These are phyloP conservation scores for Drosophila sp. DNA, from an alignment of 1,140 invertebrate genomes.

Conservation along the genomic window DNA sequence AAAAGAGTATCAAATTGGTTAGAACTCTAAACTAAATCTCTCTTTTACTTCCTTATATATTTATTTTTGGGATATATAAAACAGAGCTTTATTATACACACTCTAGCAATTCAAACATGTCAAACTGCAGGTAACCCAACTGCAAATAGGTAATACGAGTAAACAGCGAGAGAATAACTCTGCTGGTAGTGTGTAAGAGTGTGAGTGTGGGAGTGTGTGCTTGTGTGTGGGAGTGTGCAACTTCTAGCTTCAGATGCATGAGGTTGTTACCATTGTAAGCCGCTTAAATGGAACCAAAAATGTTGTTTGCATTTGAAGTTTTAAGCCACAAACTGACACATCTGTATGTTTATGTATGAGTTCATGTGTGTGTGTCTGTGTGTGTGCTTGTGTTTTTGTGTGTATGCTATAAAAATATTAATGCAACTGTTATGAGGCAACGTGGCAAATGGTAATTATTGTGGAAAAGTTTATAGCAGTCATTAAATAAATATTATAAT, in stretches of 20 bases:
- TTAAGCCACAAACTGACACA: slow-evolving; percentile 80
- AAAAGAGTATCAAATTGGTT: not conserved
- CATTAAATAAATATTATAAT: slow-evolving; percentile 81
- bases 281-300: slow-evolving; percentile 72
- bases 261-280: slow-evolving; percentile 76
- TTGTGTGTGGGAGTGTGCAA: slow-evolving; percentile 23
- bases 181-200: not conserved
- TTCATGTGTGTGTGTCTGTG: not conserved
- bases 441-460: slow-evolving; percentile 40
- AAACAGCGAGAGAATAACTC: slow-evolving; percentile 20
- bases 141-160: slow-evolving; percentile 68
- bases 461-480: slow-evolving; percentile 66
- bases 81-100: slow-evolving; percentile 23
- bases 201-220: not conserved
- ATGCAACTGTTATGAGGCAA: not conserved
- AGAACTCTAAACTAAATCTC: not conserved
- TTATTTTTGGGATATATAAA: slow-evolving; percentile 14
- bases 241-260: slow-evolving; percentile 10
- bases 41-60: slow-evolving; percentile 4
- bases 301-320: slow-evolving; percentile 75
- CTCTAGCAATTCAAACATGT: slow-evolving; percentile 72
- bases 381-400: slow-evolving; percentile 1
- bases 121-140: slow-evolving; percentile 76
- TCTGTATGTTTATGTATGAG: not conserved
- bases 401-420: not conserved